Base-by-base conservation (phyloP, 1,140 invertebrate species). In the Drosophila arizonae region DNA sequence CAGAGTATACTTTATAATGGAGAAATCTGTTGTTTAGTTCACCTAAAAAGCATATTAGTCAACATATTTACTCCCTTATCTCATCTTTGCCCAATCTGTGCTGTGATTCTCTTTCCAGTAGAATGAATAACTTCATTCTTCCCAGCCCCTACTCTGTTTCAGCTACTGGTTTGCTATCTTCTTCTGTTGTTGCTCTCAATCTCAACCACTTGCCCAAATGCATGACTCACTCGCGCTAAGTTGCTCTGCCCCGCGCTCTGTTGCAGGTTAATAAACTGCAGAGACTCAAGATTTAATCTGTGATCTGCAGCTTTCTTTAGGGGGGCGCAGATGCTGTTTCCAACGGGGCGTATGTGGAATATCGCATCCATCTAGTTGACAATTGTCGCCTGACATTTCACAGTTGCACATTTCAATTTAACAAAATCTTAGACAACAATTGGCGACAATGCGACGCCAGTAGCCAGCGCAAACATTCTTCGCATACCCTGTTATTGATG, bases 341-440 rank as follows among this genome's bases (percentile, higher is more conserved):
- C 60, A 54, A 76, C 65, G 70, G 65, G 58, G 69, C 81, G 81
- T 85, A 85, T 84, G 73, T 71, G 79, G 51, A 72, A 89, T 87
- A 77, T 88, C 84, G 79, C 84, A 88, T 88, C 84, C 84, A 87
- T 87, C 82, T 87, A 82, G 82, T 55, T 56, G 88, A 77, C 87
- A 90, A 90, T 90, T 90, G 87, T 55, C 77, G 63, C 66, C 69
- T 90, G 89, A 90, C 89, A 87, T 84, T 81, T 89, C 70, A 66
- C 85, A 88, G 89, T 90, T 90, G 89, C 89, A 90, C 89, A 90
- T 90, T 90, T 90, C 89, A 90, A 90, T 90, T 90, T 78, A 89
- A 55, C 46, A 54, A 60, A 77, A 79, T 68, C 77, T 76, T 82
- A 77, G 73, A 54, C 60, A 48, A 65, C 66, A 73, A 69, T 73